phyloP scores from a whole-genome alignment of 2,888 invertebrate species.

The Drosophila engyochracea region DNA sequence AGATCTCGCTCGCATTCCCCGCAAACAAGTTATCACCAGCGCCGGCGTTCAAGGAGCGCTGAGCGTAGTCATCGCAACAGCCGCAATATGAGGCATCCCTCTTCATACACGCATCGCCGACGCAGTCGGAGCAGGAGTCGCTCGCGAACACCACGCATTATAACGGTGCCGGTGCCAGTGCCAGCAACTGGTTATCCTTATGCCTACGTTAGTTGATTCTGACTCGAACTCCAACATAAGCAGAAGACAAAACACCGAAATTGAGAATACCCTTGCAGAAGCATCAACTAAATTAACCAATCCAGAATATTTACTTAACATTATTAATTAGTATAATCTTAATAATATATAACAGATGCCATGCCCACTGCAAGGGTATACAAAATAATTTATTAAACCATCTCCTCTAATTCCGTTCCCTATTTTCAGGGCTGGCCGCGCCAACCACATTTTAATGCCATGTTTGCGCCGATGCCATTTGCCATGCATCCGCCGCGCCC shows the following conservation, averaged over 20 bases:
- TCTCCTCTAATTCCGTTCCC: background rate
- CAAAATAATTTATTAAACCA: background rate
- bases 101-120: conserved; percentile 12
- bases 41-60: conserved; percentile 28
- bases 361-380: background rate
- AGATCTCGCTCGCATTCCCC: conserved; percentile 41
- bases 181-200: conserved; percentile 47
- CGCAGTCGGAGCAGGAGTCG: conserved; percentile 44
- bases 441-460: conserved; percentile 38
- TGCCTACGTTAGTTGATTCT: conserved; percentile 39
- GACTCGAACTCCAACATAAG: background rate
- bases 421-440: conserved; percentile 48
- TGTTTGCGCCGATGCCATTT: conserved; percentile 43
- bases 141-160: conserved; percentile 60
- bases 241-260: background rate
- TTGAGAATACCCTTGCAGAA: background rate
- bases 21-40: conserved; percentile 11
- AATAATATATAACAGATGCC: background rate
- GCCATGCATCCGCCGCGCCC: conserved; percentile 29
- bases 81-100: background rate
- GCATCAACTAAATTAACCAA: background rate
- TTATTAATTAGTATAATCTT: background rate
- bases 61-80: conserved; percentile 32
- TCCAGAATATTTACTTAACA: background rate
- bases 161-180: conserved; percentile 70